phyloP scores from a whole-genome alignment of 2,888 invertebrate species.

The Drepana falcataria region DNA sequence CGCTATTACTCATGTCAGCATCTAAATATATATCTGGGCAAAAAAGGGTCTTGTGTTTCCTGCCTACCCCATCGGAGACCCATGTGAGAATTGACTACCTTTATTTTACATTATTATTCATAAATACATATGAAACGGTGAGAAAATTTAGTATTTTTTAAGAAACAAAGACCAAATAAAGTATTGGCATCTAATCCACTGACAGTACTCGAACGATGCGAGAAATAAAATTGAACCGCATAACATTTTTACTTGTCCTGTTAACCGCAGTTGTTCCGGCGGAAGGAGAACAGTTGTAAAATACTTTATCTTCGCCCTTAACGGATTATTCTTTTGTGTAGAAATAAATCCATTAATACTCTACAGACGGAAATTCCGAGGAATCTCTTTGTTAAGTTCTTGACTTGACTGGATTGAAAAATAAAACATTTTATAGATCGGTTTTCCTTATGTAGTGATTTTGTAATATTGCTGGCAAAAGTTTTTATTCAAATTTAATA shows the following conservation, averaged over 20 bases:
- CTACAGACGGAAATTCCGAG: background rate
- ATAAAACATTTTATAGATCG: background rate
- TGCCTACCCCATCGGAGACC: too few species aligned
- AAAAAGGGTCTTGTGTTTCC: too few species aligned
- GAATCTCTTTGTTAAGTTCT: background rate
- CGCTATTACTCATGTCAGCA: too few species aligned
- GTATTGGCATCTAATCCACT: background rate
- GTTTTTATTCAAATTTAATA: too few species aligned
- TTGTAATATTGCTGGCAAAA: too few species aligned
- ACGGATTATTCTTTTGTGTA: constrained; percentile 11
- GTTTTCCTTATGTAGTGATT: background rate
- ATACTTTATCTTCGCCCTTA: constrained; percentile 14
- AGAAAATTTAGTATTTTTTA: too few species aligned
- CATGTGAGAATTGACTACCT: too few species aligned
- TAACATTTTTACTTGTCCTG: constrained; percentile 22
- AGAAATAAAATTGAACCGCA: constrained; percentile 4
- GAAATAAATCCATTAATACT: background rate
- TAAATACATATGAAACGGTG: too few species aligned
- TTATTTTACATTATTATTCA: too few species aligned
- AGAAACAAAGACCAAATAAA: too few species aligned
- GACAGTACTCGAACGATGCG: background rate
- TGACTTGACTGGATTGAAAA: background rate
- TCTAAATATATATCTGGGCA: too few species aligned
- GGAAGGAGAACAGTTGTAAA: constrained; percentile 14
- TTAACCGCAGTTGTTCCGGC: constrained; percentile 11